Conservation (phyloP, 2,797 vertebrate species). For the Simalia tracyae region DNA sequence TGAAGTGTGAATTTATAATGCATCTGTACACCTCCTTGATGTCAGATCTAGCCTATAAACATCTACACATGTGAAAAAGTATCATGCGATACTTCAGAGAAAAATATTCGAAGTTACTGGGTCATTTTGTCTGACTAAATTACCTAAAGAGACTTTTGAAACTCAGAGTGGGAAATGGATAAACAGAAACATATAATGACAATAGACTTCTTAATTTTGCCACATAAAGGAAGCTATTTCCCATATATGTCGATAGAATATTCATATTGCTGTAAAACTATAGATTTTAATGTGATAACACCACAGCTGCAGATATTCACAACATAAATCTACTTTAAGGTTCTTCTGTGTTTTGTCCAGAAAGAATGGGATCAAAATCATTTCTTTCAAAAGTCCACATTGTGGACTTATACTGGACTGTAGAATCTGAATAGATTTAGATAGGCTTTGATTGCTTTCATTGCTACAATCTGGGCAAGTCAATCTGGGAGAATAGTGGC, state of each 20-base stretch:
- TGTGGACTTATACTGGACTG: background rate
- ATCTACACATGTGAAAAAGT: conserved; percentile 24
- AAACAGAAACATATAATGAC: background rate
- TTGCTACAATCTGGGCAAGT: background rate
- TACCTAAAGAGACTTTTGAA: conserved; percentile 26
- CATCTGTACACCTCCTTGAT: conserved; percentile 44
- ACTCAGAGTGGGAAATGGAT: background rate
- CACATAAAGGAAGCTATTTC: background rate
- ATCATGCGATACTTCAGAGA: background rate
- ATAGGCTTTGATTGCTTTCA: background rate
- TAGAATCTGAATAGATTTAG: conserved; percentile 16
- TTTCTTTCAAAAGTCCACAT: background rate
- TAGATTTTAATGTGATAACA: background rate
- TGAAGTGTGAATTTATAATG: conserved; percentile 54
- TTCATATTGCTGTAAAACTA: background rate
- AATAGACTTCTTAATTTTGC: conserved; percentile 23
- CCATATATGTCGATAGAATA: accelerated
- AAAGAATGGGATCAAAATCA: background rate
- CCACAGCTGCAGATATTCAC: background rate
- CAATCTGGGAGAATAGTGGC: background rate
- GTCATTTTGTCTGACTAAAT: conserved; percentile 41
- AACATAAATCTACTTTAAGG: background rate
- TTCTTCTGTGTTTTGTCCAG: background rate
- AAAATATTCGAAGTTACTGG: background rate
- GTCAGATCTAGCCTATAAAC: conserved; percentile 40